A percentile compares a stretch with the other conserved stretches of the same genome.
Conservation (phyloP, 2,113 vertebrate genomes). For the Equus quagga region DNA sequence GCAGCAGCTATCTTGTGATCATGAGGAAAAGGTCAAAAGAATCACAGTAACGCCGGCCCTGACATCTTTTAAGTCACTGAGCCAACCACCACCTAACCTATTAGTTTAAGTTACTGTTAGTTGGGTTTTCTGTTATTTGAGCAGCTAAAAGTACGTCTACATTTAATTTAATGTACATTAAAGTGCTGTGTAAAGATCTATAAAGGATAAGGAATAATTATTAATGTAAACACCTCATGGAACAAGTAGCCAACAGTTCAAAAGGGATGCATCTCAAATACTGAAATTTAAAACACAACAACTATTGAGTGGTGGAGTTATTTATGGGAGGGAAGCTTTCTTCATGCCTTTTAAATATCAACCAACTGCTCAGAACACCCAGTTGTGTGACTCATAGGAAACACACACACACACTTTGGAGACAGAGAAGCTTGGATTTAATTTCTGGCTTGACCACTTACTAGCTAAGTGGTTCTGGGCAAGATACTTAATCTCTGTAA, state of each 20-base stretch:
- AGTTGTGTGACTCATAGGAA: slow-evolving; percentile 63
- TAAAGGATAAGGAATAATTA: neutral
- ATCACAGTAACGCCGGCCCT: neutral
- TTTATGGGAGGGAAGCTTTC: slow-evolving; percentile 52
- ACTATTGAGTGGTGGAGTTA: neutral
- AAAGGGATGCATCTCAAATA: neutral
- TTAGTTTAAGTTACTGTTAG: neutral
- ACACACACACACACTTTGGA: slow-evolving; percentile 26
- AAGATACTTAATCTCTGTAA: slow-evolving; percentile 28
- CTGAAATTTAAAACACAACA: neutral
- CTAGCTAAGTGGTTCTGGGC: neutral
- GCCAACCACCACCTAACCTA: neutral
- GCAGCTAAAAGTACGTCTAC: neutral
- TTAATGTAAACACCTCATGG: neutral
- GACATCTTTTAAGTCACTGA: neutral
- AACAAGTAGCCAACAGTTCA: neutral
- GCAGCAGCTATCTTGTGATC: neutral
- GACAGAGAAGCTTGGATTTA: slow-evolving; percentile 26
- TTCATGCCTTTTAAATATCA: slow-evolving; percentile 63
- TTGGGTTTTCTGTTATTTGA: neutral
- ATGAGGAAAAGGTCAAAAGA: neutral
- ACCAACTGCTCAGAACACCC: slow-evolving; percentile 58
- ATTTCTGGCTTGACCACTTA: slow-evolving; percentile 46
- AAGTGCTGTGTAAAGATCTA: neutral
- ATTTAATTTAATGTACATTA: slow-evolving; percentile 14